phyloP scores from a whole-genome alignment of 2,888 invertebrate species.

The Loripinus fragilis region DNA sequence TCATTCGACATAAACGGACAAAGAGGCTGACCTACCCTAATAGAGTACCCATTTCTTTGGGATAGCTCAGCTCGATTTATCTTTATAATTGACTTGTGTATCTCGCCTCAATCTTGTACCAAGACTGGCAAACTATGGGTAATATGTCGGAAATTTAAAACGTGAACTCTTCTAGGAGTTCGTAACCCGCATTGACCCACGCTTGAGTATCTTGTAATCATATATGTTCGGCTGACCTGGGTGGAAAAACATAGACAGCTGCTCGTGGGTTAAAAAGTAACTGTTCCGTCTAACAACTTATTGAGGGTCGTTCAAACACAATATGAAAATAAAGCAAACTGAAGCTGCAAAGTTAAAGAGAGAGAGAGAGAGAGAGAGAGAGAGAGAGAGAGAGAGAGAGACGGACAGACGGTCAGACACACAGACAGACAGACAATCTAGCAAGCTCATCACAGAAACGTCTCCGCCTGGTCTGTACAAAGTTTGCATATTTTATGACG shows the following conservation, averaged over 20 bases:
- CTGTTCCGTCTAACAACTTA: neutral
- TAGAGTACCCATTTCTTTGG: too few species aligned
- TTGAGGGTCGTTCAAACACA: neutral
- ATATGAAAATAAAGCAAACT: too few species aligned
- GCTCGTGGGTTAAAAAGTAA: neutral
- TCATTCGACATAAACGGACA: too few species aligned
- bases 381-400: too few species aligned
- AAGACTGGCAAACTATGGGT: constrained; percentile 2
- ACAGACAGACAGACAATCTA: too few species aligned
- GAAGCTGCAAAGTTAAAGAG: too few species aligned
- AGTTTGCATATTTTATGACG: too few species aligned
- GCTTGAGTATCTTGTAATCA: constrained; percentile 12
- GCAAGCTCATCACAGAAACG: too few species aligned
- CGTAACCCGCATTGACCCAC: constrained; percentile 51
- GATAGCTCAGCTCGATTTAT: constrained; percentile 7
- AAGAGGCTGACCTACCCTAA: too few species aligned
- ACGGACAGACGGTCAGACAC: too few species aligned
- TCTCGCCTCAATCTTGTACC: neutral
- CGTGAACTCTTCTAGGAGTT: constrained; percentile 49
- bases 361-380: too few species aligned
- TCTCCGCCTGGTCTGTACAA: too few species aligned
- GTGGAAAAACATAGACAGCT: constrained; percentile 7
- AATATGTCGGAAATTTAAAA: constrained; percentile 38
- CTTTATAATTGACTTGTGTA: neutral
- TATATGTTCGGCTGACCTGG: constrained; percentile 9